Percentiles rank a stretch among this genome's conserved stretches.
Evolutionary conservation across 1,140 invertebrate genomes (phyloP).

Genomic region (Venustaconcha ellipsiformis): DNA sequence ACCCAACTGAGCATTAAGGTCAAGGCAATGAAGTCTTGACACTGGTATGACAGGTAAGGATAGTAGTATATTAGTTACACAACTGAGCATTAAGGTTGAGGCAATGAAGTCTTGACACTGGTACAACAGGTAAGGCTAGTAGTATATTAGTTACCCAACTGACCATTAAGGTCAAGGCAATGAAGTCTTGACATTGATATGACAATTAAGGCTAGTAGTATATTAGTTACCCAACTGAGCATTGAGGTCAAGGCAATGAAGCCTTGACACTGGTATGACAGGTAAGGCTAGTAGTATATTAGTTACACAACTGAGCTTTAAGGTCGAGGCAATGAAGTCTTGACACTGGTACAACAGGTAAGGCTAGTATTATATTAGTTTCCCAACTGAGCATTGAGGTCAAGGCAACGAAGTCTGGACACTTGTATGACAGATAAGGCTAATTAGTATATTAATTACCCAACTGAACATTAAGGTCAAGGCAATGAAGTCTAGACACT

Average conservation of each 20-base stretch:
- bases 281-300: conserved; percentile 4
- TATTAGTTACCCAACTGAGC: no score
- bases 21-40: conserved; percentile 1
- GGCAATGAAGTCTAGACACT: conserved; percentile 24
- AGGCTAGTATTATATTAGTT: not conserved
- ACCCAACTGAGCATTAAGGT: no score
- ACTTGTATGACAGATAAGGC: conserved; percentile 17
- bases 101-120: conserved; percentile 23
- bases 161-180: no score
- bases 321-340: not conserved
- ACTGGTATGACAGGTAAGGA: conserved; percentile 16
- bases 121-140: conserved; percentile 14
- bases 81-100: not conserved
- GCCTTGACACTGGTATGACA: conserved; percentile 16
- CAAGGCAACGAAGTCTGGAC: conserved; percentile 20
- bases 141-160: no score
- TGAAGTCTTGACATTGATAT: conserved; percentile 8
- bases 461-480: not conserved
- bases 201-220: conserved; percentile 9
- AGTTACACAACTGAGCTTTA: no score
- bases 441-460: not conserved
- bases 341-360: conserved; percentile 18
- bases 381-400: not conserved
- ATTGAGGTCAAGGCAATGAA: conserved; percentile 13
- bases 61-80: no score